phyloP scores from a whole-genome alignment of 1,140 invertebrate genomes.

The Nixonia krombeini region DNA sequence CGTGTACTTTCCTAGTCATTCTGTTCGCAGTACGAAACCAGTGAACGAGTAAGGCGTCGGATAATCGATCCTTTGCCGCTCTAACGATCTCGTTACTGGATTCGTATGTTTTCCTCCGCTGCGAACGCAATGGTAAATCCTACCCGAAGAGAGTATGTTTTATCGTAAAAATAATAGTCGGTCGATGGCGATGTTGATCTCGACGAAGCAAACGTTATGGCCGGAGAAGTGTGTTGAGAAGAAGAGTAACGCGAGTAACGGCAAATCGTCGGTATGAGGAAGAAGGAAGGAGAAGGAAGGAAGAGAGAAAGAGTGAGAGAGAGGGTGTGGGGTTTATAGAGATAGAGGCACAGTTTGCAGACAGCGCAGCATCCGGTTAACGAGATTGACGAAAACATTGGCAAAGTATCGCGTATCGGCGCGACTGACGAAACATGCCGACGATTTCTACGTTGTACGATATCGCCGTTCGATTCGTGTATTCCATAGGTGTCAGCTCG shows the following conservation, averaged over 20 bases:
- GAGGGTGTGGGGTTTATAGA: too few relatives aligned
- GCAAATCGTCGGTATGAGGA: constrained; percentile 26
- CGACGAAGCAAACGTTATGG: constrained; percentile 6
- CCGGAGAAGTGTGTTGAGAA: too few relatives aligned
- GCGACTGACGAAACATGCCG: constrained; percentile 7
- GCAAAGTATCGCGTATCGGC: too few relatives aligned
- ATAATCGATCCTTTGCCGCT: not conserved
- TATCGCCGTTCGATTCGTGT: constrained; percentile 38
- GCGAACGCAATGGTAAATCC: constrained; percentile 20
- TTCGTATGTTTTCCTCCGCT: constrained; percentile 6
- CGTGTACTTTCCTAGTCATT: constrained; percentile 1
- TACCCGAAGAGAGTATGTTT: constrained; percentile 1
- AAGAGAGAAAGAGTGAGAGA: too few relatives aligned
- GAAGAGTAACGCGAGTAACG: too few relatives aligned
- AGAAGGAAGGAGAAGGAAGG: too few relatives aligned
- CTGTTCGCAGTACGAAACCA: not conserved
- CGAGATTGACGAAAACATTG: constrained; percentile 5
- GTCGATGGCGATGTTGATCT: not conserved
- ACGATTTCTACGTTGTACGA: constrained; percentile 31
- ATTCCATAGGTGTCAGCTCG: constrained; percentile 59
- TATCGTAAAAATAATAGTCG: not conserved
- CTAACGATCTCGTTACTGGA: constrained; percentile 2
- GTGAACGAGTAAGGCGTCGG: too few relatives aligned
- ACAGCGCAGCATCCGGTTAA: too few relatives aligned
- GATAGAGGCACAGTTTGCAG: not conserved